Conservation (phyloP, 2,113 vertebrate genomes). For the Rhea pennata region DNA sequence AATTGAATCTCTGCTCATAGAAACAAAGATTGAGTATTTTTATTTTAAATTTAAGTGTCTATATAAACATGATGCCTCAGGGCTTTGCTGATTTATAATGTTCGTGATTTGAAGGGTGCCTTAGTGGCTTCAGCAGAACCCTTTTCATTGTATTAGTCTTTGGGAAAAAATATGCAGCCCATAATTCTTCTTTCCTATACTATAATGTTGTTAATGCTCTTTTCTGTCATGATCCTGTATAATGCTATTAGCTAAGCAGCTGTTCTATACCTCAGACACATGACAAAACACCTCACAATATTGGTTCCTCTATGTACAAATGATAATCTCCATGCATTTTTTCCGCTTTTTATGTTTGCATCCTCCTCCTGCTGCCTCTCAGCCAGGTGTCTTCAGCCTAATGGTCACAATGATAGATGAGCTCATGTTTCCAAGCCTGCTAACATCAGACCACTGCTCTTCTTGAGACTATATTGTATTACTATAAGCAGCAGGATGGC, state of each 20-base stretch:
- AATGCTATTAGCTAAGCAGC: conserved; percentile 65
- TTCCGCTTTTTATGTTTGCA: not conserved
- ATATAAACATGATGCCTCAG: conserved; percentile 73
- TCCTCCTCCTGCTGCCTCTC: not conserved
- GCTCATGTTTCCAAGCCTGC: not conserved
- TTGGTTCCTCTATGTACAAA: not conserved
- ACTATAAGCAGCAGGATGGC: not conserved
- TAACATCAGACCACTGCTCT: fast-evolving
- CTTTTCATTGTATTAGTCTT: conserved; percentile 71
- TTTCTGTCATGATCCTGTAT: conserved; percentile 45
- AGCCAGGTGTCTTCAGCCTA: not conserved
- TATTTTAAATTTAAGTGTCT: conserved; percentile 79
- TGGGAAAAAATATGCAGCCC: conserved; percentile 24
- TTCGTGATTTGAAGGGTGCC: conserved; percentile 48
- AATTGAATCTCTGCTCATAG: conserved; percentile 74
- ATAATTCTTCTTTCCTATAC: conserved; percentile 62
- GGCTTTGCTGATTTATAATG: conserved; percentile 71
- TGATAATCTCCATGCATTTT: not conserved
- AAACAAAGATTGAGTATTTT: conserved; percentile 76
- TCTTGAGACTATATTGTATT: not conserved
- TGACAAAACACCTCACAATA: not conserved
- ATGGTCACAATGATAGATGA: not conserved
- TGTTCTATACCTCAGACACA: conserved; percentile 48
- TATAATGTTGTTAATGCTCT: conserved; percentile 51
- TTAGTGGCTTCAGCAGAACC: conserved; percentile 60